Base-by-base conservation (phyloP, 1,140 invertebrate species). In the Zaprionus inermis region DNA sequence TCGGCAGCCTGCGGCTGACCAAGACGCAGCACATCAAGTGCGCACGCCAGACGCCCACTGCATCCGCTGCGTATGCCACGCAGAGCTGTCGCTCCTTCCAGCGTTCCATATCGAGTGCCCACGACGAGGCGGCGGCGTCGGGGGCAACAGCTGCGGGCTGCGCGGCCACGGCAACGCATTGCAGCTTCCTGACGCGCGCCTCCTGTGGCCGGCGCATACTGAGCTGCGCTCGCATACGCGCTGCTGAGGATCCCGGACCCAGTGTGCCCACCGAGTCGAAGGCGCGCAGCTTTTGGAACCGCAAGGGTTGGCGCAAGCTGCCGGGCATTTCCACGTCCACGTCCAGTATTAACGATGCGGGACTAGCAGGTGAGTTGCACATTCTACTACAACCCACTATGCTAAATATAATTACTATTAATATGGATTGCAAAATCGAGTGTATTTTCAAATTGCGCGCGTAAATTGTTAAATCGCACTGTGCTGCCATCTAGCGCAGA, bases 261-360 rank as follows among this genome's bases (percentile, higher is more conserved):
- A 81, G 72, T 28, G 59, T 76, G 22, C 78, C 78, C 28, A 75
- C 57, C 4, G 91, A 92, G 34, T 92, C 91, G 38, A 92, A 92
- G 63, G 91, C 91, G n/a, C 94, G 93, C 59, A 94, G 94, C 38
- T 95, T 95, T 81, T 95, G 94, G 94, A 95, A 95, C 71, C 95
- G 95, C 92, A 96, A 95, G 81, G 94, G 95, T 1, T 97, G 96
- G 96, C 95, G 95, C 83, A 96, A 96, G 91, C 93, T 96, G 69
- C 95, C 96, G 18, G 95, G 94, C 16, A 95, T 96, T 68, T 94
- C 95, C 44, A 91, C 88, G 6, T 95, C 94, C 79, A 95, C 94
- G 32, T 94, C 94, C 76, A 95, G 94, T 83, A 94, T 95, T 78
- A 94, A 95, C 70, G 94, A 95, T 84, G 93, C 94, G 14, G 94